Base-by-base conservation (phyloP, 2,113 vertebrate genomes). In the Gnathonemus echidnorhynchus region DNA sequence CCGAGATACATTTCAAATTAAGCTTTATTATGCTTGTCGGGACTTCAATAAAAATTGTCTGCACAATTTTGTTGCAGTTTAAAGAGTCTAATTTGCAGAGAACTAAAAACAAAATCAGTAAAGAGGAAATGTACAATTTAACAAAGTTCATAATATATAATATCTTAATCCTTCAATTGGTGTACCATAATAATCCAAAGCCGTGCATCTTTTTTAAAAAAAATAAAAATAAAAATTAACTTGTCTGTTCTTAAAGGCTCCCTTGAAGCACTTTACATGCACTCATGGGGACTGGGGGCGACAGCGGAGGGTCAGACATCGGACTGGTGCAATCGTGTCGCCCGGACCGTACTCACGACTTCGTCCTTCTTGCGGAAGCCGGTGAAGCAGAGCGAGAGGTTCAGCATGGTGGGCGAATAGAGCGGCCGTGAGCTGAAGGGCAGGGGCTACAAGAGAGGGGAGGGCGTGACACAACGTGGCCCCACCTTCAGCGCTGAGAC, bases 311-410 rank as follows among this genome's bases (percentile, higher is more conserved):
- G 9, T 27, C 0, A 66, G 11, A 27, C n/a, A 1, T 3, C 1
- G 24, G 62, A 27, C 24, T 9, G n/a, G n/a, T 27, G 9, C 2
- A 9, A 27, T 10, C 1, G n/a, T 1, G 62, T 1, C 9, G 8
- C n/a, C 58, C n/a, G n/a, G n/a, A 13, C 4, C 35, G 5, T 31
- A 92, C 98, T 97, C 95, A 99, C 98, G 92, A 99, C 95, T 93
- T 99, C 97, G 5, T 99, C 98, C 93, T 99, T 99, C 93, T 97
- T 97, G 88, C 98, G 96, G 94, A 99, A 99, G 90, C 98, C 98
- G 1, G 98, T 98, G 92, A 99, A 99, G 92, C 98, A 99, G 39
- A 99, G 95, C 0, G 97, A 97, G 88, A 99, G 95, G 94, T 97
- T 97, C 58, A 97, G 90, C 98, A 99, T 99, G 84, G 96, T 97